These are phyloP conservation scores for Chaetops frenatus DNA, from an alignment of 2,113 vertebrate species.

Conservation along the genomic window DNA sequence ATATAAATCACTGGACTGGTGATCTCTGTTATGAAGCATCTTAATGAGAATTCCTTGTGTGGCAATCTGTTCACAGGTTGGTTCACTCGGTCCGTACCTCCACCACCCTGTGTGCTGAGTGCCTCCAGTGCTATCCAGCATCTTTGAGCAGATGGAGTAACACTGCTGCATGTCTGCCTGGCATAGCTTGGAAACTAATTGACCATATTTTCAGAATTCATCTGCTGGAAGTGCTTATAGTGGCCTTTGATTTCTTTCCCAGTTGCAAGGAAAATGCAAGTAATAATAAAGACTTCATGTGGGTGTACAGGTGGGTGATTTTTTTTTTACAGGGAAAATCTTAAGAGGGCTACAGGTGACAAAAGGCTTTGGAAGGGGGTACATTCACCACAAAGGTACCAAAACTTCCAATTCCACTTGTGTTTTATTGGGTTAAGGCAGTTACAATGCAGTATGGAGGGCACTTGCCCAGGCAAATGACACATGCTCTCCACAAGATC, in stretches of 20 bases:
- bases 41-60: background rate
- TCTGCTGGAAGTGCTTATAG: background rate
- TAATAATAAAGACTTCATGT: background rate
- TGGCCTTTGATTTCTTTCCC: background rate
- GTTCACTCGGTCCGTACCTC: background rate
- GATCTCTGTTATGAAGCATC: background rate
- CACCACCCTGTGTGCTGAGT: background rate
- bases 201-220: background rate
- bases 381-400: background rate
- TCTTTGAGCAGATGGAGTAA: background rate
- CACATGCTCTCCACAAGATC: background rate
- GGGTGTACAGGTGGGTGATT: background rate
- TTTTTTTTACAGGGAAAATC: background rate
- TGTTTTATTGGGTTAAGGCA: conserved; percentile 40
- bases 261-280: background rate
- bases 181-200: background rate
- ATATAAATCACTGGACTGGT: background rate
- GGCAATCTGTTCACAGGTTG: background rate
- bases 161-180: background rate
- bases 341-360: background rate
- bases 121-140: background rate
- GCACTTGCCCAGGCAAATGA: background rate
- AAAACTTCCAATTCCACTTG: background rate
- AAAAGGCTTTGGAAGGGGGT: background rate
- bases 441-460: background rate